Percentiles rank a stretch among this genome's conserved stretches.
Evolutionary conservation across 2,113 vertebrate species (phyloP).

Genomic region (Zapus hudsonius): DNA sequence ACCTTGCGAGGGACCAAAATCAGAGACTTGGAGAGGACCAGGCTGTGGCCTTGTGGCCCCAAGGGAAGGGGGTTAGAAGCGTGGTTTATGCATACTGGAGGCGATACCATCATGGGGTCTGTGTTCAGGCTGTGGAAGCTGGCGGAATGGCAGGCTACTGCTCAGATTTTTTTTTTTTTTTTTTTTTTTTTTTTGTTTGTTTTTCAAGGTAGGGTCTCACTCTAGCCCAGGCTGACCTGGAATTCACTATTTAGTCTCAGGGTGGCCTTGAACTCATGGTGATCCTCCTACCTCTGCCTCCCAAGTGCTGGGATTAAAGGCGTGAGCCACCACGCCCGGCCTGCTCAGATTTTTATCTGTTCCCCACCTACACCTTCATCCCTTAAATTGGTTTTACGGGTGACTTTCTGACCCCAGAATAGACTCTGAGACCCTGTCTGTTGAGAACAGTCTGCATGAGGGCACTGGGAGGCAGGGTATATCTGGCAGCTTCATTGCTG

Average conservation of each 20-base stretch:
- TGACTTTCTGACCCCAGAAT: neutral
- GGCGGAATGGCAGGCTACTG: neutral
- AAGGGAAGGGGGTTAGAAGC: neutral
- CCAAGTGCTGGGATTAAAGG: too few relatives aligned
- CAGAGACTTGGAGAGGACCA: neutral
- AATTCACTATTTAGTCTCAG: too few relatives aligned
- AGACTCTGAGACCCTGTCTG: neutral
- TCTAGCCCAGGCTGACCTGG: too few relatives aligned
- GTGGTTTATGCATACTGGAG: neutral
- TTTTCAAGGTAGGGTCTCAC: too few relatives aligned
- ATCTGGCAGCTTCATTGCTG: neutral
- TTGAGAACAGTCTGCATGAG: neutral
- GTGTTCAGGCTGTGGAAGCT: neutral
- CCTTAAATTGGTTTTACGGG: neutral
- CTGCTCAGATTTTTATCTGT: neutral
- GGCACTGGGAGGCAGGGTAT: neutral
- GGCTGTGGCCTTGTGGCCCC: neutral
- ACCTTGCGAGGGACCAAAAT: neutral
- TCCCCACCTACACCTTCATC: neutral
- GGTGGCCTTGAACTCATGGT: too few relatives aligned
- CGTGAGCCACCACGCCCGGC: too few relatives aligned
- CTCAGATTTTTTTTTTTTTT: neutral
- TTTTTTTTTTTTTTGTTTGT: too few relatives aligned
- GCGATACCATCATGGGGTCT: fast-evolving
- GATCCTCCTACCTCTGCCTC: too few relatives aligned